Evolutionary conservation across 2,113 vertebrate genomes (phyloP), one percentile per base, ranked within the genome.

Genomic region (Chaetops frenatus): DNA sequence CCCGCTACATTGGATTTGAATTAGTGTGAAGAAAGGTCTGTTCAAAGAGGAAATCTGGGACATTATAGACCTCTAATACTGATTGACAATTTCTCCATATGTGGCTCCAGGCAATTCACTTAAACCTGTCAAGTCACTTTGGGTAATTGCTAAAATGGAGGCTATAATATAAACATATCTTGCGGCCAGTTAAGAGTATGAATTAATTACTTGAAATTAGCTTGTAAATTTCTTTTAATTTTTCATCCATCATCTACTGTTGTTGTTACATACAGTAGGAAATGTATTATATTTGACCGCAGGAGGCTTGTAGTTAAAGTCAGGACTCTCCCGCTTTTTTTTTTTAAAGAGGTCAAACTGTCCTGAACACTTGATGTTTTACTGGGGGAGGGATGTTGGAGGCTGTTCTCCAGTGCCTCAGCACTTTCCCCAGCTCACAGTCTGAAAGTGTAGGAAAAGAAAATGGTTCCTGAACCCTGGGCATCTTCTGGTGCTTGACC

Each of bases 101-200:
- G 70, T 89, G 44, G 70, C 84, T 92, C 14, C 4, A 3, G 73
- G 89, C 91, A 92, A 57, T 73, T 91, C 5, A 2, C 78, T 92
- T 94, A 94, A 91, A 92, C 74, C 74, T 92, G 58, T 90, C 93
- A 90, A 73, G 54, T 91, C 81, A 80, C 84, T 95, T 86, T 47
- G 74, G 50, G 45, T 94, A 95, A 90, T 80, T 82, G 72, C 78
- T 81, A 69, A 79, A 89, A 76, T 58, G 62, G 65, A 91, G 54
- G 29, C 73, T 90, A 2, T 92, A 90, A 82, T 92, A 76, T 15
- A 50, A 48, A 57, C 7, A 4, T 65, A 45, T 82, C 70, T 86
- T 86, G 64, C 47, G 90, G 58, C 58, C 60, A 73, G 29, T 80
- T 90, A 83, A 82, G 64, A 83, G n/a, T 70, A 83, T 83, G 80